These are phyloP conservation scores for Ophiothrix spiculata DNA, from an alignment of 35 echinoderm and acorn worm genomes.

Conservation along the genomic window DNA sequence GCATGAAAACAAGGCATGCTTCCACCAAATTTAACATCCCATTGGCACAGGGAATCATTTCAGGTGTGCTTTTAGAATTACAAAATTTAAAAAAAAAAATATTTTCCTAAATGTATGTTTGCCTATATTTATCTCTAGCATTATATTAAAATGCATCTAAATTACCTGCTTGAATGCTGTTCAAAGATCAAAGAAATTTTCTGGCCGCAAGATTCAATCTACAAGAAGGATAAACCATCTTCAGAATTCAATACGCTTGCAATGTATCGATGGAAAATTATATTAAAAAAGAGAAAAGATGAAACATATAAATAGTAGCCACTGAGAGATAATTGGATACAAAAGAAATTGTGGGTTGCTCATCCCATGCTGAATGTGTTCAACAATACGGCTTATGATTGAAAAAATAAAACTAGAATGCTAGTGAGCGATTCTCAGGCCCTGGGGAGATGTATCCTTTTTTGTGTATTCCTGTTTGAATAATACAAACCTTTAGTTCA, in stretches of 20 bases:
- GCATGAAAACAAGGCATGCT: too few relatives aligned
- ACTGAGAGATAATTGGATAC: neutral
- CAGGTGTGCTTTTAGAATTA: neutral
- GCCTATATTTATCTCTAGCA: neutral
- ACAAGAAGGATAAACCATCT: neutral
- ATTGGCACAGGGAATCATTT: too few relatives aligned
- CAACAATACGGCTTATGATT: constrained; percentile 1
- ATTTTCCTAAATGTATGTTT: neutral
- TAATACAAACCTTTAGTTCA: constrained; percentile 2
- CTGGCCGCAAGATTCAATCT: constrained; percentile 8
- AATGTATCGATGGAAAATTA: neutral
- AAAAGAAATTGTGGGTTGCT: neutral
- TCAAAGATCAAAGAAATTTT: constrained; percentile 1
- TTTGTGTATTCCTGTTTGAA: constrained; percentile 13
- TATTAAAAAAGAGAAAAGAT: neutral
- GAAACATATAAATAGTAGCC: neutral
- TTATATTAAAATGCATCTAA: neutral
- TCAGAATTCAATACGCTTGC: neutral
- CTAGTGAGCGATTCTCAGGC: neutral
- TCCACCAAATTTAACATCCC: too few relatives aligned
- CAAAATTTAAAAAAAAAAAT: neutral
- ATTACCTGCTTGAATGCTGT: neutral
- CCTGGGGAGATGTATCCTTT: neutral
- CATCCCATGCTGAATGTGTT: neutral
- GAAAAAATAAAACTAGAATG: constrained; percentile 13